Base-by-base conservation (phyloP, 2,888 invertebrate species). In the Serrognathus titanus region DNA sequence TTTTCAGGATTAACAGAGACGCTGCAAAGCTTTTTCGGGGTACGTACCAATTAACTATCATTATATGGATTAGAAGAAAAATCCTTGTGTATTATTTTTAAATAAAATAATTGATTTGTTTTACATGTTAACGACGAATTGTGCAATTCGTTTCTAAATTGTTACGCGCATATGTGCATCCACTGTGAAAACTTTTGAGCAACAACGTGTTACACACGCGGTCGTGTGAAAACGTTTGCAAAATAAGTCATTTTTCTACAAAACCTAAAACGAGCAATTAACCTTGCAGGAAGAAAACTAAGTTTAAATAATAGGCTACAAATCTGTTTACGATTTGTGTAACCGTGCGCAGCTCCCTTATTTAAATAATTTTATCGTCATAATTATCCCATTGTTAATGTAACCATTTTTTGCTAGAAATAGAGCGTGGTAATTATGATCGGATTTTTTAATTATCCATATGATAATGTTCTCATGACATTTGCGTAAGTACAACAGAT, bases 1-100 rank as follows among this genome's bases (percentile, higher is more conserved):
- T 78, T 78, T 59, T 65, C 63, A 49, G 78, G 78, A 6, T 55
- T 78, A 8, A 74, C 75, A 3, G 76, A 77, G 51, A 66, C 75
- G 3, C 58, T 78, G 13, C 71, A 70, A 59, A 72, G 74, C 60
- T 74, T 77, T 45, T 71, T 77, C 53, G 78, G 75, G 55, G 77
- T 77, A 70, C 71, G 74, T 66, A 53, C 7, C 4, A 31, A 36
- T 11, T 45, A 41, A 43, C 51, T 13, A 2, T 7, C 11, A 6
- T 40, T 9, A 40, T 16, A 16, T 0, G 16, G 8, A 40, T 40
- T 40, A 12, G 5, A 39, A 39, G 2, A 5, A 5, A 39, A 39
- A 12, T 39, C 12, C n/a, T 3, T 39, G 40, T 6, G 6, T 40
- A 13, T 4, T 12, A 9, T 40, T 11, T 5, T 12, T 12, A 12